phyloP scores from a whole-genome alignment of 1,140 invertebrate species.

The Stenopsyche tienmushanensis region DNA sequence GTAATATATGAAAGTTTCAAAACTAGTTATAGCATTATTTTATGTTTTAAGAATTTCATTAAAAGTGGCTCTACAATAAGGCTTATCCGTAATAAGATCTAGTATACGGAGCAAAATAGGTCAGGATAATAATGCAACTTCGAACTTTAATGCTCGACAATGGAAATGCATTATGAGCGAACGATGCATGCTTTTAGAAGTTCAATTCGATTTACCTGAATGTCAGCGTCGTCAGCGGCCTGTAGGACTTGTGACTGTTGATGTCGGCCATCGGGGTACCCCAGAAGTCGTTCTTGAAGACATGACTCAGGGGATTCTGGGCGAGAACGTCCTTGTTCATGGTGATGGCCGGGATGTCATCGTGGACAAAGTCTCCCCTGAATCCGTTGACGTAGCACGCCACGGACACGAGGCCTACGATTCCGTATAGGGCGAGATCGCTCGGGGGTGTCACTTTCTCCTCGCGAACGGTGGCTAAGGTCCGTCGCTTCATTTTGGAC shows the following conservation, averaged over 20 bases:
- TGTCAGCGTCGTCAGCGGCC: conserved; percentile 78
- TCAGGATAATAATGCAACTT: too few relatives aligned
- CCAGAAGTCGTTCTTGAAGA: conserved; percentile 89
- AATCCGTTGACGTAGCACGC: conserved; percentile 77
- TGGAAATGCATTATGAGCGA: too few relatives aligned
- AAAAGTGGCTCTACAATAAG: too few relatives aligned
- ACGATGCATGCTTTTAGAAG: too few relatives aligned
- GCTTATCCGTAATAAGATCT: too few relatives aligned
- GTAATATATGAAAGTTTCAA: too few relatives aligned
- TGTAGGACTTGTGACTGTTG: conserved; percentile 81
- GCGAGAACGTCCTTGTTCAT: conserved; percentile 82
- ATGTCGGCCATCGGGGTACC: conserved; percentile 84
- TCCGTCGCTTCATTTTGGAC: conserved; percentile 47
- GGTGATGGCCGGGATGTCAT: conserved; percentile 85
- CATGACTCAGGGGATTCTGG: conserved; percentile 60
- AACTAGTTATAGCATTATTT: too few relatives aligned
- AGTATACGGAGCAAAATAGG: too few relatives aligned
- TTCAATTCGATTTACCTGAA: conserved; percentile 88
- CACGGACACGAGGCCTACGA: conserved; percentile 67
- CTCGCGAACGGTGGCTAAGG: conserved; percentile 51
- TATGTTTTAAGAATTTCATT: too few relatives aligned
- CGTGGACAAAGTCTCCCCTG: conserved; percentile 85
- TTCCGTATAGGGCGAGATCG: conserved; percentile 56
- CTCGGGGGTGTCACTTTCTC: conserved; percentile 47
- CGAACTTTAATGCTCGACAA: too few relatives aligned